These are phyloP conservation scores for Sturnira hondurensis DNA, from an alignment of 2,113 vertebrate genomes.

Conservation along the genomic window DNA sequence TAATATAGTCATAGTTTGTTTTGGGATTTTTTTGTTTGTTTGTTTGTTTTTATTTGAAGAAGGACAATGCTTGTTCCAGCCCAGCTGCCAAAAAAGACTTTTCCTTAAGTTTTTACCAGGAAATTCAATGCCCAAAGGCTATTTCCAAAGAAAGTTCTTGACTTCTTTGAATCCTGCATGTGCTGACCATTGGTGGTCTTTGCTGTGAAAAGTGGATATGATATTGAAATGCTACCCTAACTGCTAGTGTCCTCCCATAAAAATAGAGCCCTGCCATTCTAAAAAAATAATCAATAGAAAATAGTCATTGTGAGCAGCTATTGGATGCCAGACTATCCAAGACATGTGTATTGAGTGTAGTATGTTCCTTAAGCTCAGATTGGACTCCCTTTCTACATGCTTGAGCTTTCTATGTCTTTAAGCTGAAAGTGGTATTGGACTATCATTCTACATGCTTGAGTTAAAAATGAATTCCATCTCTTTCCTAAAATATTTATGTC, in stretches of 20 bases:
- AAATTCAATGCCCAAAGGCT: neutral
- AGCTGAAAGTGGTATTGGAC: neutral
- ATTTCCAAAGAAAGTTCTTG: conserved; percentile 26
- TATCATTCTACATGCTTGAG: neutral
- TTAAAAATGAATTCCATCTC: neutral
- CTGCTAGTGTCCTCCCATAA: neutral
- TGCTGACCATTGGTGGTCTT: neutral
- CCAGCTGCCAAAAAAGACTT: neutral
- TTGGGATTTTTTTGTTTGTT: neutral
- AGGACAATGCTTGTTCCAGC: neutral
- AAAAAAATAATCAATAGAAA: neutral
- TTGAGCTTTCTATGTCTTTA: no score
- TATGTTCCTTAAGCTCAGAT: neutral
- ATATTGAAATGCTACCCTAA: neutral
- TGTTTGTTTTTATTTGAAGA: neutral
- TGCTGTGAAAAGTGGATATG: neutral
- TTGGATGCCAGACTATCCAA: neutral
- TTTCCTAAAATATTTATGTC: neutral
- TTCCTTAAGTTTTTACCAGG: neutral
- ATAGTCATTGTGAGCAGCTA: neutral
- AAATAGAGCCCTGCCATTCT: neutral
- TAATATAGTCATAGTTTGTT: neutral
- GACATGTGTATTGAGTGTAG: neutral
- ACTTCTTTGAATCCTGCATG: neutral
- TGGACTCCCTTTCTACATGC: neutral